Conservation (phyloP, 2,797 vertebrate species). For the Trichosurus vulpecula region DNA sequence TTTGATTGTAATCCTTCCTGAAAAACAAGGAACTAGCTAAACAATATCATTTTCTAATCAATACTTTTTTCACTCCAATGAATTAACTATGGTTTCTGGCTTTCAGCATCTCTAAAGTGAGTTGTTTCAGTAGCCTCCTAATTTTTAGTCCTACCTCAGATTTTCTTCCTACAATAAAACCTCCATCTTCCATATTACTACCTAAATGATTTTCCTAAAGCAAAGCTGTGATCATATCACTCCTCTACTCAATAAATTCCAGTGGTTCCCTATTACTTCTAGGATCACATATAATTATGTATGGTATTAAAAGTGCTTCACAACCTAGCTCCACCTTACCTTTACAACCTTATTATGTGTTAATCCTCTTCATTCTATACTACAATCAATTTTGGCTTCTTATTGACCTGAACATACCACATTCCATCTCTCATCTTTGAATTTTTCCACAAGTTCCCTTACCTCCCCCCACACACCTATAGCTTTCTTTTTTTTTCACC, state of each 20-base stretch:
- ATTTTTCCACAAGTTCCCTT: background rate
- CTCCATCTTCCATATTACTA: background rate
- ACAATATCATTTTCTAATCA: background rate
- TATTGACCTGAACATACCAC: background rate
- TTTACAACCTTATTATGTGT: background rate
- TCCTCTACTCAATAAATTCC: background rate
- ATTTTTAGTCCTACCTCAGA: background rate
- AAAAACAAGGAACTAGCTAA: background rate
- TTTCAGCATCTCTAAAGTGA: background rate
- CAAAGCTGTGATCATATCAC: background rate
- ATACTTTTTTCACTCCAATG: background rate
- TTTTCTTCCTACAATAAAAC: background rate
- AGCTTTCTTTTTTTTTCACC: background rate
- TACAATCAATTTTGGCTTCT: background rate
- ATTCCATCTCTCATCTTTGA: background rate
- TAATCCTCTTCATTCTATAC: background rate
- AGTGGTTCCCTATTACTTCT: background rate
- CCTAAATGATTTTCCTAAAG: background rate
- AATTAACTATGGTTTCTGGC: background rate
- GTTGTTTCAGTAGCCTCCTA: background rate
- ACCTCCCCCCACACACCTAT: background rate
- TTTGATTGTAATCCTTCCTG: background rate
- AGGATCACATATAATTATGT: background rate
- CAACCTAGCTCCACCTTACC: background rate
- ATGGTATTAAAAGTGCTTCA: background rate